phyloP scores from a whole-genome alignment of 2,113 vertebrate species.

The Psittacus erithacus region DNA sequence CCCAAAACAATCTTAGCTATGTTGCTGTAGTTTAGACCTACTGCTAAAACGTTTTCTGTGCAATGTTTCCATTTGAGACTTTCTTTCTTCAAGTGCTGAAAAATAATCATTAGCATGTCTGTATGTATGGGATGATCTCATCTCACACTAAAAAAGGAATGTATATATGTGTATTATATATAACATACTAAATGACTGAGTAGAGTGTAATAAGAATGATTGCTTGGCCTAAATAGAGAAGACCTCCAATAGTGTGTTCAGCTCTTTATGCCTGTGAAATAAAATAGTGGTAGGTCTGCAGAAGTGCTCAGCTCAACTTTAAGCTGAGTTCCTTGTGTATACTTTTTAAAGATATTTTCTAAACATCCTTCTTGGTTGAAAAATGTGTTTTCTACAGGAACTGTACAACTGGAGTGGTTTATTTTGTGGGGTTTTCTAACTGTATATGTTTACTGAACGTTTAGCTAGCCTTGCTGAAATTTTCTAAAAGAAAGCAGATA shows the following conservation, averaged over 20 bases:
- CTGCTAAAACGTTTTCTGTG: background rate
- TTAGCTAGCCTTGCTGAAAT: background rate
- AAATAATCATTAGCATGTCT: slow-evolving; percentile 14
- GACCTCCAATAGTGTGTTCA: background rate
- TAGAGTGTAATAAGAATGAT: background rate
- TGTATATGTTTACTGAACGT: background rate
- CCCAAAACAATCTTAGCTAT: background rate
- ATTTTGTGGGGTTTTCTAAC: background rate
- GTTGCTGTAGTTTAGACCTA: background rate
- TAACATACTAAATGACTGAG: background rate
- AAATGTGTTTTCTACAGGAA: background rate
- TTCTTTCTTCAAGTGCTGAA: background rate
- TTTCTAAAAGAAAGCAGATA: background rate
- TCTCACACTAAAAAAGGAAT: background rate
- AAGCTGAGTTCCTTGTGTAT: background rate
- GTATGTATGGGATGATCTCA: background rate
- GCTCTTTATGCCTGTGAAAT: background rate
- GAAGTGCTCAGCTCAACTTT: background rate
- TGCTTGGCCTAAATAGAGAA: background rate
- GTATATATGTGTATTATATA: background rate
- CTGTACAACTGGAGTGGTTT: background rate
- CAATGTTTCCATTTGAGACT: background rate
- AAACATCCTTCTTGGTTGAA: background rate
- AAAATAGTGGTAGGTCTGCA: background rate
- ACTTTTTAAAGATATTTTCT: background rate